Evolutionary conservation across 2,113 vertebrate species (phyloP).

Genomic region (Epinephelus moara): DNA sequence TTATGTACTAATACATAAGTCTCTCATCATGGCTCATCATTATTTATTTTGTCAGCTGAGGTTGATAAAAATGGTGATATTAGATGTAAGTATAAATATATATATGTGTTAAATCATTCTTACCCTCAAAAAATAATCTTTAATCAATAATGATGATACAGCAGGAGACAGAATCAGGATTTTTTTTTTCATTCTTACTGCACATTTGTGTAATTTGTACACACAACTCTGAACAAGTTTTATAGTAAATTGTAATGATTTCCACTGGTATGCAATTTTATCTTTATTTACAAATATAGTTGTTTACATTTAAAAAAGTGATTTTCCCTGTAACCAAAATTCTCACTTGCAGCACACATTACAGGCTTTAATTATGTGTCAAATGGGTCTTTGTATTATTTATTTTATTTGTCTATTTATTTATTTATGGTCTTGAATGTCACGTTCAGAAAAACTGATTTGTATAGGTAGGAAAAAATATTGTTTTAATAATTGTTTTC

Average conservation of each 20-base stretch:
- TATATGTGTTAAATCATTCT: neutral
- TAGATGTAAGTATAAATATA: neutral
- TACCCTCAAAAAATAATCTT: neutral
- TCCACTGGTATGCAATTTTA: neutral
- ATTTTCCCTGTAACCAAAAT: neutral
- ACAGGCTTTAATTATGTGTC: neutral
- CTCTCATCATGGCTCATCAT: neutral
- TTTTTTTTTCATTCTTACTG: neutral
- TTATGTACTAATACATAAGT: neutral
- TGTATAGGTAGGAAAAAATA: neutral
- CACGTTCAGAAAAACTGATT: neutral
- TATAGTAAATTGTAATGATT: neutral
- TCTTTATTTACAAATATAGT: neutral
- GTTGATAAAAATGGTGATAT: neutral
- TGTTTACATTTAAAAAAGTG: neutral
- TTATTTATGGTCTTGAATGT: neutral
- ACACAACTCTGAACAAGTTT: neutral
- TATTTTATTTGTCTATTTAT: neutral
- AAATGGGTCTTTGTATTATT: neutral
- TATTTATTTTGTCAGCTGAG: too few species aligned
- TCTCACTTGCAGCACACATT: neutral
- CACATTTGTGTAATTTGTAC: neutral
- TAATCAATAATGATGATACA: neutral
- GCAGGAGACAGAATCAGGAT: neutral
- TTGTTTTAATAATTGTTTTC: neutral